Evolutionary conservation across 2,113 vertebrate genomes (phyloP), one percentile per base, ranked within the genome.

Genomic region (Tetrax tetrax): DNA sequence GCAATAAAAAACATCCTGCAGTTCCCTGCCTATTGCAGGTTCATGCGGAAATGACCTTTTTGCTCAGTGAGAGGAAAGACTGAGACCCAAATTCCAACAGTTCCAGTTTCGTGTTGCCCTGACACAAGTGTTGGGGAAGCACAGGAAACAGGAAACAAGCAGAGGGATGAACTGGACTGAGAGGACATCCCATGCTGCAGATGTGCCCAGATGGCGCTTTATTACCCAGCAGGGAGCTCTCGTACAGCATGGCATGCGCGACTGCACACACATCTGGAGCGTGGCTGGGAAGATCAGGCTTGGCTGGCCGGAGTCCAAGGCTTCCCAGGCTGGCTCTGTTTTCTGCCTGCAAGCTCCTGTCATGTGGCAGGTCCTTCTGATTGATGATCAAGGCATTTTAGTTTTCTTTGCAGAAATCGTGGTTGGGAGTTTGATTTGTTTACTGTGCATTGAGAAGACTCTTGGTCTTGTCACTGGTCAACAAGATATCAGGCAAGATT

Each of bases 181-280:
- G 50, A 47, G 28, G 31, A 38, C 27, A 53, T 51, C 38, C 59
- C 16, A 21, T 22, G 6, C 23, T 51, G 16, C 37, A 83, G n/a
- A 59, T 2, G 1, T 54, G 59, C 38, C 41, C 47, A 4, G 2
- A 25, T 9, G 24, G 21, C 45, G 47, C n/a, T 33, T 33, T 15
- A 14, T 48, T 29, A 28, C 28, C 16, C 56, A 38, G 19, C 61
- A 27, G 19, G 61, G 22, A 89, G 47, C 69, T 41, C 24, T 88
- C 31, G 3, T 8, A 4, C 4, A 20, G 28, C 7, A 2, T 0
- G 9, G 12, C 14, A 17, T 22, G 13, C 37, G 81, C 45, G 59
- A 14, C 8, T 21, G 57, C n/a, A 48, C n/a, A 2, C 43, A 47
- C 29, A 33, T 5, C 47, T 50, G 51, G 27, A 82, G 47, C 50